Evolutionary conservation across 2,888 invertebrate species (phyloP).

Genomic region (Sesia apiformis): DNA sequence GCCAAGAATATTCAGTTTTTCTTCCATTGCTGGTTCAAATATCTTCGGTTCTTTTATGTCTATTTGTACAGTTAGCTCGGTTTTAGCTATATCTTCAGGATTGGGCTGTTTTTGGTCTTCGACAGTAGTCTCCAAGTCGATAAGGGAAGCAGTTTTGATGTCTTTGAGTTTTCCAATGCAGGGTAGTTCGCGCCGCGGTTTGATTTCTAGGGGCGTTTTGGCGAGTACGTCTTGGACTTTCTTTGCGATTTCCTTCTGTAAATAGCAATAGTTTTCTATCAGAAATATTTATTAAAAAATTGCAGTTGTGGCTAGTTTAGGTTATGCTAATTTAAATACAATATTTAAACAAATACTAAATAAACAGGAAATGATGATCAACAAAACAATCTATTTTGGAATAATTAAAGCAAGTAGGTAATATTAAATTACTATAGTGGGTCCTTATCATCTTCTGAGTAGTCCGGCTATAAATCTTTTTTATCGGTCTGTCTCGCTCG

Average conservation of each 20-base stretch:
- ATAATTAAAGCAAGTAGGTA: too few species aligned
- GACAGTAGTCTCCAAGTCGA: slow-evolving; percentile 29
- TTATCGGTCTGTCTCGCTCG: too few species aligned
- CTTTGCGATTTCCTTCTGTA: slow-evolving; percentile 80
- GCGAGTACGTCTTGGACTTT: slow-evolving; percentile 82
- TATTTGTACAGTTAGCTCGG: background rate
- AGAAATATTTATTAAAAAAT: too few species aligned
- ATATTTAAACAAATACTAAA: too few species aligned
- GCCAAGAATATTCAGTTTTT: slow-evolving; percentile 45
- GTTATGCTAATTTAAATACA: too few species aligned
- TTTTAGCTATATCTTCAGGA: background rate
- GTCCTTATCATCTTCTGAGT: too few species aligned
- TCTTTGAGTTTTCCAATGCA: slow-evolving; percentile 39
- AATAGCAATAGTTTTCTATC: slow-evolving; percentile 8
- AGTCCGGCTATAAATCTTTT: too few species aligned
- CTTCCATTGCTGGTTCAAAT: slow-evolving; percentile 13
- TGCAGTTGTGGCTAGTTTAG: too few species aligned
- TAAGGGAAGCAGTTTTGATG: slow-evolving; percentile 34
- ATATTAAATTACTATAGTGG: too few species aligned
- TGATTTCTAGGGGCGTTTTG: slow-evolving; percentile 81
- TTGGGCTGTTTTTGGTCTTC: slow-evolving; percentile 1
- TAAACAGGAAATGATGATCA: too few species aligned
- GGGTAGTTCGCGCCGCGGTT: slow-evolving; percentile 47
- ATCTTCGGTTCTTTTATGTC: background rate
- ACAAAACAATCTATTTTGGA: too few species aligned